A percentile compares a stretch with the other conserved stretches of the same genome.
These are phyloP conservation scores for Siphlonurus alternatus DNA, from an alignment of 2,888 invertebrate genomes.

Conservation along the genomic window DNA sequence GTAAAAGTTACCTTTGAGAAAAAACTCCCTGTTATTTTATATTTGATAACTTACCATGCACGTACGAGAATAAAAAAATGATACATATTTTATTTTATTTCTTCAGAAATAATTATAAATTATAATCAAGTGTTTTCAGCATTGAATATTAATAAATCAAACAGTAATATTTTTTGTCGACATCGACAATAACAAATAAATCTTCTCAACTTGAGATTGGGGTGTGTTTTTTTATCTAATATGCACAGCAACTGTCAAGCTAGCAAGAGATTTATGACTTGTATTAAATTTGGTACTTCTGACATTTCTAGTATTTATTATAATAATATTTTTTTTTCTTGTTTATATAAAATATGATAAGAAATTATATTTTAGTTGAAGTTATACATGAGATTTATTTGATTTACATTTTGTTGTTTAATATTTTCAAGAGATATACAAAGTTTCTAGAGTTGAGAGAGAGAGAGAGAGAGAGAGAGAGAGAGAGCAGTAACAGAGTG, in stretches of 20 bases:
- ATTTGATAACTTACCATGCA: too few relatives aligned
- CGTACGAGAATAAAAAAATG: too few relatives aligned
- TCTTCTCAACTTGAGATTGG: too few relatives aligned
- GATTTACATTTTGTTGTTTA: not conserved
- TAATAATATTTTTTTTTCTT: not conserved
- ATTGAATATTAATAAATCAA: too few relatives aligned
- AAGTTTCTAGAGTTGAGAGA: not conserved
- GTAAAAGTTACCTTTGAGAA: too few relatives aligned
- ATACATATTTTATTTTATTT: too few relatives aligned
- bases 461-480: not conserved
- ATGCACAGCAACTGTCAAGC: not conserved
- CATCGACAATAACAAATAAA: too few relatives aligned
- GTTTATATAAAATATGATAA: not conserved
- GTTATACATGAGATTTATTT: not conserved
- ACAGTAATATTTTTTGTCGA: too few relatives aligned
- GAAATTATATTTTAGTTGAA: not conserved
- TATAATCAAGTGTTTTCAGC: too few relatives aligned
- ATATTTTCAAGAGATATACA: not conserved
- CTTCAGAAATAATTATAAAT: too few relatives aligned
- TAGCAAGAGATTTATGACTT: not conserved
- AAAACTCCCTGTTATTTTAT: too few relatives aligned
- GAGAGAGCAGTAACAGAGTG: not conserved
- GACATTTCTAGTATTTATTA: not conserved
- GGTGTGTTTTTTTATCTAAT: not conserved
- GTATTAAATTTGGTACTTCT: not conserved